Percentiles rank a stretch among this genome's conserved stretches.
Evolutionary conservation across 1,140 invertebrate species (phyloP).

Genomic region (Eupristina koningsbergeri): DNA sequence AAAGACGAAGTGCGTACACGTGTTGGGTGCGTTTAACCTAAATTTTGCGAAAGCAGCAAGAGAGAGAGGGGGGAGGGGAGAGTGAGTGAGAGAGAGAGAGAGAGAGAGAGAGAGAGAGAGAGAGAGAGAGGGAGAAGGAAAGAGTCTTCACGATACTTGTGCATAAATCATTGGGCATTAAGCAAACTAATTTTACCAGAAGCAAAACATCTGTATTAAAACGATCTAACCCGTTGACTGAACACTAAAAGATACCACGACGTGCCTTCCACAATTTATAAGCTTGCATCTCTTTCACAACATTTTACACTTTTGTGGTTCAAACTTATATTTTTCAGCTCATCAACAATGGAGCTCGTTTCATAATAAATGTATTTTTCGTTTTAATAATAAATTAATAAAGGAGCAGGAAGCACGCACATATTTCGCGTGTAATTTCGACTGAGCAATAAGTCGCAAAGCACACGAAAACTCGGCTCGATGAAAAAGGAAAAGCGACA

Average conservation of each 20-base stretch:
- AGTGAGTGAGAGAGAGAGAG: not conserved
- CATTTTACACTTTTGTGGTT: constrained; percentile 31
- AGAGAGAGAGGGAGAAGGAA: not conserved
- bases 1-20: constrained; percentile 46
- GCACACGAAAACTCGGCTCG: constrained; percentile 37
- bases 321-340: constrained; percentile 42
- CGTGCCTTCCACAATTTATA: not conserved
- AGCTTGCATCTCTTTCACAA: constrained; percentile 6
- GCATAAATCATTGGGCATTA: constrained; percentile 69
- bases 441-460: constrained; percentile 47
- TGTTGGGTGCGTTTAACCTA: constrained; percentile 62
- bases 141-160: not conserved
- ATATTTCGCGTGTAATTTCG: constrained; percentile 44
- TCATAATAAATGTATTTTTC: constrained; percentile 50
- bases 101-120: constrained; percentile 1
- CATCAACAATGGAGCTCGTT: constrained; percentile 31
- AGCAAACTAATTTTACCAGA: constrained; percentile 63
- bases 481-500: not conserved
- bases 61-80: not conserved
- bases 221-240: constrained; percentile 11
- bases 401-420: constrained; percentile 21
- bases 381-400: constrained; percentile 35
- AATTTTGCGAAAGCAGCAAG: no score
- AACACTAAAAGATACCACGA: constrained; percentile 5
- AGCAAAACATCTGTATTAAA: constrained; percentile 49